Evolutionary conservation across 2,113 vertebrate genomes (phyloP).

Genomic region (Eurypyga helias): DNA sequence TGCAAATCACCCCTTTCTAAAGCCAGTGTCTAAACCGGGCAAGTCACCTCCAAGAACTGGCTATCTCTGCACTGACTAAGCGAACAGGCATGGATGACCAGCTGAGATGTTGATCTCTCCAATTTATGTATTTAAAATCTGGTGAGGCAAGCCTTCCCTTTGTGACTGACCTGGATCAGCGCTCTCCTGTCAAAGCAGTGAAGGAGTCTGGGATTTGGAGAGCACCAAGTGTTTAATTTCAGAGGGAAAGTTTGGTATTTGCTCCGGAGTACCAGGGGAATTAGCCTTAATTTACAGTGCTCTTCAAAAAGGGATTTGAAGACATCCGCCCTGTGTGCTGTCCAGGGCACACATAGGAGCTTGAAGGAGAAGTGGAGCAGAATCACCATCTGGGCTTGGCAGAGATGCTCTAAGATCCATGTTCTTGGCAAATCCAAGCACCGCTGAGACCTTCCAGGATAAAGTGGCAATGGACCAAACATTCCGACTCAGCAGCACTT

Average conservation of each 20-base stretch:
- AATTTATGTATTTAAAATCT: background rate
- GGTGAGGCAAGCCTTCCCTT: background rate
- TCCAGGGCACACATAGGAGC: background rate
- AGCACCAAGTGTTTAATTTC: background rate
- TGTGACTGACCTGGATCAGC: too few relatives aligned
- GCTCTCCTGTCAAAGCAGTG: background rate
- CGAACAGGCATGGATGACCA: background rate
- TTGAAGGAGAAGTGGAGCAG: slow-evolving; percentile 5
- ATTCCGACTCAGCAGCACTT: background rate
- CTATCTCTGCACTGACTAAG: background rate
- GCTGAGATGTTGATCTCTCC: background rate
- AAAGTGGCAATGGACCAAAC: background rate
- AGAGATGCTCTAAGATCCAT: background rate
- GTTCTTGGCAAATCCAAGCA: slow-evolving; percentile 36
- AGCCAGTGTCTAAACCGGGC: background rate
- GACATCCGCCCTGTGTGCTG: background rate
- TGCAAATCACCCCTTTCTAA: background rate
- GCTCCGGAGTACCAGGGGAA: background rate
- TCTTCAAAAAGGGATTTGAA: background rate
- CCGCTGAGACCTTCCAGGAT: slow-evolving; percentile 10
- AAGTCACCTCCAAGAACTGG: background rate
- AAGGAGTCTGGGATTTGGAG: background rate
- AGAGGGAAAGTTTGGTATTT: background rate
- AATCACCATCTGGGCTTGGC: slow-evolving; percentile 49
- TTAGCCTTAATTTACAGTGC: background rate